phyloP scores from a whole-genome alignment of 1,140 invertebrate species.

The Brachionus paranguensis region DNA sequence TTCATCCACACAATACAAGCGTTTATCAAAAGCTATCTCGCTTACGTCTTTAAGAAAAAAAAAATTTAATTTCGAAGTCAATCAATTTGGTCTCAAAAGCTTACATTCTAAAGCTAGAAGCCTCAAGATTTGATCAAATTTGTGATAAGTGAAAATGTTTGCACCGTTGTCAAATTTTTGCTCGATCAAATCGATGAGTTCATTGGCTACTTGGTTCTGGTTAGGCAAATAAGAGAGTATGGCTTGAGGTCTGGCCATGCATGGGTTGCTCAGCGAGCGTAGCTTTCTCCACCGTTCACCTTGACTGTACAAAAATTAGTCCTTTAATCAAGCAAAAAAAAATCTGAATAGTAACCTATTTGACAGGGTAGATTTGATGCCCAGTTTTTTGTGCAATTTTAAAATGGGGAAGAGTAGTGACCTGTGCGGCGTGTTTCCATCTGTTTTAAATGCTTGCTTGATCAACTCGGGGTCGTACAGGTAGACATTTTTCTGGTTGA shows the following conservation, averaged over 20 bases:
- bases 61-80: neutral
- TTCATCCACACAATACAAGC: constrained; percentile 24
- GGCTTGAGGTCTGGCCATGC: neutral
- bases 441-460: constrained; percentile 24
- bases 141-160: neutral
- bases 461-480: constrained; percentile 6
- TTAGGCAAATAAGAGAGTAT: constrained; percentile 19
- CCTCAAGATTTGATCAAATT: constrained; percentile 32
- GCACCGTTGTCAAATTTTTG: neutral
- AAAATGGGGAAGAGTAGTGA: neutral
- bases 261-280: neutral
- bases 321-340: neutral
- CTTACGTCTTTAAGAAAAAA: constrained; percentile 31
- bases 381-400: constrained; percentile 24
- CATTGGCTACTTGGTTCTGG: constrained; percentile 37
- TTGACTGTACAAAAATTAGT: neutral
- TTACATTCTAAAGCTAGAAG: constrained; percentile 34
- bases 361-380: neutral
- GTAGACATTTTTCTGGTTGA: constrained; percentile 31
- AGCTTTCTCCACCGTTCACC: constrained; percentile 38
- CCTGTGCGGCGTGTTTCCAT: constrained; percentile 7
- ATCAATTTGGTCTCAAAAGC: neutral
- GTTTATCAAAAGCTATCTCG: constrained; percentile 22
- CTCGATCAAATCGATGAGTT: constrained; percentile 7
- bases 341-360: neutral